These are phyloP conservation scores for Bradypus variegatus DNA, from an alignment of 2,797 vertebrate species.

Conservation along the genomic window DNA sequence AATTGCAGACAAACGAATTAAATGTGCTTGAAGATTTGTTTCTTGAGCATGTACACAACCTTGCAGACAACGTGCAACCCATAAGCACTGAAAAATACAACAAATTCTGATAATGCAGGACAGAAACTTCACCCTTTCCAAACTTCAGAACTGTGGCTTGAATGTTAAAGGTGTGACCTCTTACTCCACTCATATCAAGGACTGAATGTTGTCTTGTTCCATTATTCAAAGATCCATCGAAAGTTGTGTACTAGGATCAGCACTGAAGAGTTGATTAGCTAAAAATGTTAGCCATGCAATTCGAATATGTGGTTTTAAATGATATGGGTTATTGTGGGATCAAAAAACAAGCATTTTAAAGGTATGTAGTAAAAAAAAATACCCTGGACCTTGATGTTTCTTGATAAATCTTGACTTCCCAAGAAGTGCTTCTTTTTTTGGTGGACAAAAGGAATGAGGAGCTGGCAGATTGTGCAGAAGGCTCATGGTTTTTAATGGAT, in stretches of 20 bases:
- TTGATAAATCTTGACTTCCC: conserved; percentile 58
- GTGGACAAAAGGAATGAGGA: conserved; percentile 42
- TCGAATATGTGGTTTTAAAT: conserved; percentile 61
- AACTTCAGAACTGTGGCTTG: neutral
- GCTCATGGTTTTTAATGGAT: neutral
- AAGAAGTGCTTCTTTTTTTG: conserved; percentile 46
- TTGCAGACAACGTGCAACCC: conserved; percentile 91
- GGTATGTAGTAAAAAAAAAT: neutral
- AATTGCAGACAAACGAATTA: conserved; percentile 95
- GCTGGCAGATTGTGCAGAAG: neutral
- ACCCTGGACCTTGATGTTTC: conserved; percentile 37
- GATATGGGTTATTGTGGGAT: conserved; percentile 48
- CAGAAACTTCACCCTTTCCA: conserved; percentile 47
- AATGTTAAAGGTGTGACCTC: neutral
- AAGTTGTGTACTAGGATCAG: conserved; percentile 63
- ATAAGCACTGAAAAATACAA: conserved; percentile 70
- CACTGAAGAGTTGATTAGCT: conserved; percentile 70
- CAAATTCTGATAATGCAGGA: conserved; percentile 70
- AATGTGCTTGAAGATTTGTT: conserved; percentile 98
- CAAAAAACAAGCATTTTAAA: conserved; percentile 15
- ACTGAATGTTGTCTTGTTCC: conserved; percentile 39
- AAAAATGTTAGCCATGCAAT: conserved; percentile 58
- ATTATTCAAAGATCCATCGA: conserved; percentile 39
- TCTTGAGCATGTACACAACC: conserved; percentile 95
- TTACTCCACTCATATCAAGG: neutral